phyloP scores from a whole-genome alignment of 64 coral and sea anemone genomes.

The Actinia equina region DNA sequence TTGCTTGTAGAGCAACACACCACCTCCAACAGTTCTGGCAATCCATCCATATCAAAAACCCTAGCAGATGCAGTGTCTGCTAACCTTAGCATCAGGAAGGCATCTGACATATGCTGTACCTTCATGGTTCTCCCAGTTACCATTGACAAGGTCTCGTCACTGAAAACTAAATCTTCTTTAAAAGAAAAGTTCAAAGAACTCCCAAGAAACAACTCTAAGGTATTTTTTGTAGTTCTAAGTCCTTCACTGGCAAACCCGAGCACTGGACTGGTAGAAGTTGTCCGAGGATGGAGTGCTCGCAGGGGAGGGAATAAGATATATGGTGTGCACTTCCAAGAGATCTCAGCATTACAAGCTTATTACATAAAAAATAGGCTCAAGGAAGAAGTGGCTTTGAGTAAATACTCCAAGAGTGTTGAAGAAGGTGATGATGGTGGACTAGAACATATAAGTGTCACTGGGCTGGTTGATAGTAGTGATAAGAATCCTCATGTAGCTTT shows the following conservation, averaged over 20 bases:
- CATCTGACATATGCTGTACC: constrained; percentile 70
- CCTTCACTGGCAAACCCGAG: constrained; percentile 72
- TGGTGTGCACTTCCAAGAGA: constrained; percentile 89
- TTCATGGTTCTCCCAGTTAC: constrained; percentile 50
- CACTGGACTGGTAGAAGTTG: constrained; percentile 48
- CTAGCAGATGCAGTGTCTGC: constrained; percentile 58
- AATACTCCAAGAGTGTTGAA: background rate
- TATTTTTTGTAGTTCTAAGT: constrained; percentile 85
- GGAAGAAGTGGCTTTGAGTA: background rate
- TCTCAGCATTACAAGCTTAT: constrained; percentile 89
- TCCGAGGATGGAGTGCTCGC: constrained; percentile 45
- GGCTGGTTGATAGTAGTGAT: constrained; percentile 61
- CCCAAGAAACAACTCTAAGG: constrained; percentile 40
- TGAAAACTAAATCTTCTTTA: constrained; percentile 31
- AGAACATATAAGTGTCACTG: constrained; percentile 58
- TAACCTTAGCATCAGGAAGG: constrained; percentile 72
- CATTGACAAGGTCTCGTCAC: background rate
- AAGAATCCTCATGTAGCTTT: constrained; percentile 54
- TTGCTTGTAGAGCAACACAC: constrained; percentile 50
- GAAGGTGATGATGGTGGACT: background rate
- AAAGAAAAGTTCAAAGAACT: constrained; percentile 47
- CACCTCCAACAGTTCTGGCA: background rate
- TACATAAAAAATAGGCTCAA: constrained; percentile 69
- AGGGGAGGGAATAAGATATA: constrained; percentile 44
- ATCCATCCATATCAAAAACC: constrained; percentile 7